Percentiles rank a stretch among this genome's conserved stretches.
Evolutionary conservation across 2,797 vertebrate genomes (phyloP).

Genomic region (Lerista edwardsae): DNA sequence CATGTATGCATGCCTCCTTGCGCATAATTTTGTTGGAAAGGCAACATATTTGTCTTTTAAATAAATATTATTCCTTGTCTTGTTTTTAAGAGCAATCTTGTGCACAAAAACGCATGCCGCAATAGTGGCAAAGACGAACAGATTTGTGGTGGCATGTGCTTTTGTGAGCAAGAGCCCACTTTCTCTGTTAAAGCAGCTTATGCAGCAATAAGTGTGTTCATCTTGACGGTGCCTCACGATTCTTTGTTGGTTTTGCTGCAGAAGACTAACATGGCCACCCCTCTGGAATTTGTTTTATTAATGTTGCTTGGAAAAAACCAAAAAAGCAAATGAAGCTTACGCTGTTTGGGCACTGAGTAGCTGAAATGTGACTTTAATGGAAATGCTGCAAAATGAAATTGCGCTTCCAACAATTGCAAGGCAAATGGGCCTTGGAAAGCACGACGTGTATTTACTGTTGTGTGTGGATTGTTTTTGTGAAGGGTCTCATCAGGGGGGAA

Average conservation of each 20-base stretch:
- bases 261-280: neutral
- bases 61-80: conserved; percentile 1
- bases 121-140: too few relatives aligned
- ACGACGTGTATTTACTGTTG: conserved; percentile 44
- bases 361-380: neutral
- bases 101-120: too few relatives aligned
- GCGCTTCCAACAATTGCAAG: conserved; percentile 51
- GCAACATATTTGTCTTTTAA: neutral
- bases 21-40: neutral
- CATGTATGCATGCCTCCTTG: neutral
- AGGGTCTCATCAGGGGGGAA: conserved; percentile 16
- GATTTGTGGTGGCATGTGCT: neutral
- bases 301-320: neutral
- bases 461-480: conserved; percentile 35
- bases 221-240: neutral
- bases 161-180: neutral
- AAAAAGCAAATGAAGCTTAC: neutral
- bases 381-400: conserved; percentile 57
- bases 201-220: neutral
- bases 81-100: neutral
- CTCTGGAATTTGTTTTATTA: neutral
- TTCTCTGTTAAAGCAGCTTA: neutral
- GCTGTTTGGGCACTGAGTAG: neutral
- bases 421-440: conserved; percentile 57
- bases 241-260: neutral